Percentiles rank a stretch among this genome's conserved stretches.
These are phyloP conservation scores for Cacatua alba DNA, from an alignment of 2,113 vertebrate genomes.

Conservation along the genomic window DNA sequence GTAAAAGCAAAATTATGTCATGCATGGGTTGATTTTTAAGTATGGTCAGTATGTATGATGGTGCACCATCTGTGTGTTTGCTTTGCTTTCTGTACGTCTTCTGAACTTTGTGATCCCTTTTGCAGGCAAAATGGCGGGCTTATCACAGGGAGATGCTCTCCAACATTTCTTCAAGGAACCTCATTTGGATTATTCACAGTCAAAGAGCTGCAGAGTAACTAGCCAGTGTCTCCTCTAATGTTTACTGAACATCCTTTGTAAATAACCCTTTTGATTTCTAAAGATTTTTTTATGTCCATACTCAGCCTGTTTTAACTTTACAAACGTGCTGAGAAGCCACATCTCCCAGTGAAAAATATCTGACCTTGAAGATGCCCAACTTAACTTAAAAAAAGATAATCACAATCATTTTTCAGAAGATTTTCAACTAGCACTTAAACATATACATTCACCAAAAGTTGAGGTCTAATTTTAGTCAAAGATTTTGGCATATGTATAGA, in stretches of 20 bases:
- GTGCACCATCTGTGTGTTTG: neutral
- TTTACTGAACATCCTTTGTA: neutral
- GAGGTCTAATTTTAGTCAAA: neutral
- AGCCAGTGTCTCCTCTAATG: neutral
- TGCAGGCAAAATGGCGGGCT: neutral
- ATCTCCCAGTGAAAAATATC: neutral
- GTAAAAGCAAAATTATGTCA: neutral
- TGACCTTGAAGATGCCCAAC: neutral
- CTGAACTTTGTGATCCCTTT: neutral
- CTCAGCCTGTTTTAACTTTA: neutral
- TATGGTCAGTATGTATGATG: rapidly evolving
- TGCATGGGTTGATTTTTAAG: neutral
- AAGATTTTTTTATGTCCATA: neutral
- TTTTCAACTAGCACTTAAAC: neutral
- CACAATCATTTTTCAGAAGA: neutral
- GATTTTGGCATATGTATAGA: neutral
- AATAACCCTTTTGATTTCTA: neutral
- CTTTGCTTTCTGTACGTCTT: neutral
- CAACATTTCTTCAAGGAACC: neutral
- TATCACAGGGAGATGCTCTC: neutral
- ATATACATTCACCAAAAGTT: neutral
- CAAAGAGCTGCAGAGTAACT: neutral
- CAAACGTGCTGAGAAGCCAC: neutral
- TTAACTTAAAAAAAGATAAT: neutral
- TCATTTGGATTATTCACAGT: neutral